Evolutionary conservation across 2,888 invertebrate species (phyloP), one percentile per base, ranked within the genome.

Genomic region (Scaptomyza reducta): DNA sequence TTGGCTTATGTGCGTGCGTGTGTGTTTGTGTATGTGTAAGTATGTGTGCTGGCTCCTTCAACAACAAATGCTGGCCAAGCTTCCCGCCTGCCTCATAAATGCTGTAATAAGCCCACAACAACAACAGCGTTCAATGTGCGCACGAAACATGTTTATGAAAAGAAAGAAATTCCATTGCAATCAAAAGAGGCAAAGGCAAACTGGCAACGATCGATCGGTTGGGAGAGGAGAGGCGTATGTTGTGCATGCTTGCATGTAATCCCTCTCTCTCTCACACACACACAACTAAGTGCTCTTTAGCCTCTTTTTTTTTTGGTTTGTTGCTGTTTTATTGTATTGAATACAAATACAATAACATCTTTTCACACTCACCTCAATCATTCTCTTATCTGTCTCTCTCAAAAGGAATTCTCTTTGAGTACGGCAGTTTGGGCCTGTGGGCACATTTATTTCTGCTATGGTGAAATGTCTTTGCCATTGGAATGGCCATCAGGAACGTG

Each of bases 101-200:
- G 88, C 69, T 84, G 86, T 86, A 89, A 88, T 82, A 89, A 79
- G 78, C 74, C 68, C 69, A 61, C 60, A 68, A 69, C 59, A 73
- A 18, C 58, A 51, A 41, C 47, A 61, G 11, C 57, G 27, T 50
- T 38, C 50, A 65, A 58, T 64, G 67, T 63, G 59, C 67, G 70
- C 69, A 74, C 74, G 75, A 82, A 88, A 83, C 82, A 87, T 82
- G 79, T 87, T 87, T 88, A 85, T 88, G 79, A 82, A 87, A 87
- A 88, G 87, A 88, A 87, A 87, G 88, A 88, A 87, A 87, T 88
- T 87, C 87, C 87, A 87, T 78, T 80, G 81, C 88, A 88, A 87
- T 83, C 85, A 87, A 85, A 77, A 74, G 81, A 71, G 70, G 47
- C 65, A 67, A 56, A 50, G 38, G 50, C 50, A 35, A 50, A 25